Percentiles rank a stretch among this genome's conserved stretches.
These are phyloP conservation scores for Pipistrellus nathusii DNA, from an alignment of 2,797 vertebrate genomes.

Conservation along the genomic window DNA sequence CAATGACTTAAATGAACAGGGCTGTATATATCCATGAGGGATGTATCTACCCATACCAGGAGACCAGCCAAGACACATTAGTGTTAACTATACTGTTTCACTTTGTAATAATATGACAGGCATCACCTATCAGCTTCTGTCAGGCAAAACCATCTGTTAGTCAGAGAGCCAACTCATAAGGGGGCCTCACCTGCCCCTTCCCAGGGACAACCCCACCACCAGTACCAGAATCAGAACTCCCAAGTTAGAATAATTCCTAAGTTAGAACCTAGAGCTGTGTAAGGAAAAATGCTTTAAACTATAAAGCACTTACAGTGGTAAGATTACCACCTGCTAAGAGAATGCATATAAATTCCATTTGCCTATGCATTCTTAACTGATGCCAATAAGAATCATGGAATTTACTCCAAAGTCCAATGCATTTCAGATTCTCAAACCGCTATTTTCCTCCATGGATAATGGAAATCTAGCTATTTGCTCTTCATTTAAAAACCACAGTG, in stretches of 20 bases:
- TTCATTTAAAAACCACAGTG: not conserved
- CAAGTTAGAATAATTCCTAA: not conserved
- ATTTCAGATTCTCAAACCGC: not conserved
- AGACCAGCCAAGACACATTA: not conserved
- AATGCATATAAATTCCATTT: slow-evolving; percentile 48
- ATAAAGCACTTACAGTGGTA: not conserved
- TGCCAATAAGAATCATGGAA: slow-evolving; percentile 2
- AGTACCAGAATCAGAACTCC: not conserved
- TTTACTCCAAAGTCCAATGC: slow-evolving; percentile 27
- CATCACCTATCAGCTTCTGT: not conserved
- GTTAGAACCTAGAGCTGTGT: not conserved
- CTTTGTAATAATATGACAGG: not conserved
- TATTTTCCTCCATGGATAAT: not conserved
- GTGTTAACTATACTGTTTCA: not conserved
- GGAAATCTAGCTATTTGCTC: not conserved
- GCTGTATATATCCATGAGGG: not conserved
- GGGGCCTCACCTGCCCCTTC: not conserved
- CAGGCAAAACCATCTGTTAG: slow-evolving; percentile 7
- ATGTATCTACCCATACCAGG: not conserved
- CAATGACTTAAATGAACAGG: not conserved
- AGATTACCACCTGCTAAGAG: slow-evolving; percentile 10
- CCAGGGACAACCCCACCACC: not conserved
- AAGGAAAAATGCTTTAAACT: slow-evolving; percentile 34
- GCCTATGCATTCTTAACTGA: slow-evolving; percentile 17
- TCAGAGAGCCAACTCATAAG: not conserved